phyloP scores from a whole-genome alignment of 2,888 invertebrate genomes.

The Rambutsinella grinnellia region DNA sequence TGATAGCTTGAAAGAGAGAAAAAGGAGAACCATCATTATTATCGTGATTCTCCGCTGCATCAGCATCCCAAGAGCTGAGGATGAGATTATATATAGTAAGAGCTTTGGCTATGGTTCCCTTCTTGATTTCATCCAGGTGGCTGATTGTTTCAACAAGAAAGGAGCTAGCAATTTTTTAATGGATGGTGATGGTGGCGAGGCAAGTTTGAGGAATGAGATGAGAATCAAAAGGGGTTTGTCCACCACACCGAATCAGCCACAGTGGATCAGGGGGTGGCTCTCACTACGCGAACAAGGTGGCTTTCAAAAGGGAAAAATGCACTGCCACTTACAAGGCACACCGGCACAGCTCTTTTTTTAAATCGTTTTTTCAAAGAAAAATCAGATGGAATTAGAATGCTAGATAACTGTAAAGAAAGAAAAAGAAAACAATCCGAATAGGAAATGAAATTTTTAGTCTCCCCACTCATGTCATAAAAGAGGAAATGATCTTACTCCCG shows the following conservation, averaged over 20 bases:
- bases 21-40: neutral
- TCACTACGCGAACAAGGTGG: neutral
- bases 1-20: slow-evolving; percentile 8
- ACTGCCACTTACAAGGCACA: no score
- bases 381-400: neutral
- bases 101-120: slow-evolving; percentile 12
- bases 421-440: neutral
- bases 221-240: neutral
- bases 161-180: slow-evolving; percentile 48
- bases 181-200: neutral
- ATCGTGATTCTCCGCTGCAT: no score
- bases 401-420: neutral
- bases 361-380: no score
- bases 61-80: neutral
- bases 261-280: neutral
- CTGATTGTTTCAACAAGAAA: slow-evolving; percentile 56
- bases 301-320: neutral
- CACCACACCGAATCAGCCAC: neutral
- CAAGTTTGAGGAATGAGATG: neutral
- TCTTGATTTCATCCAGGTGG: slow-evolving; percentile 46
- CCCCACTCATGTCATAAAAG: neutral
- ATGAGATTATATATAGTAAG: no score
- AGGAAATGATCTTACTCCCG: neutral
- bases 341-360: no score
- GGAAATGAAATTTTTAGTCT: neutral